Percentiles rank a stretch among this genome's conserved stretches.
phyloP scores from a whole-genome alignment of 2,797 vertebrate genomes.

The Heterohyrax brucei region DNA sequence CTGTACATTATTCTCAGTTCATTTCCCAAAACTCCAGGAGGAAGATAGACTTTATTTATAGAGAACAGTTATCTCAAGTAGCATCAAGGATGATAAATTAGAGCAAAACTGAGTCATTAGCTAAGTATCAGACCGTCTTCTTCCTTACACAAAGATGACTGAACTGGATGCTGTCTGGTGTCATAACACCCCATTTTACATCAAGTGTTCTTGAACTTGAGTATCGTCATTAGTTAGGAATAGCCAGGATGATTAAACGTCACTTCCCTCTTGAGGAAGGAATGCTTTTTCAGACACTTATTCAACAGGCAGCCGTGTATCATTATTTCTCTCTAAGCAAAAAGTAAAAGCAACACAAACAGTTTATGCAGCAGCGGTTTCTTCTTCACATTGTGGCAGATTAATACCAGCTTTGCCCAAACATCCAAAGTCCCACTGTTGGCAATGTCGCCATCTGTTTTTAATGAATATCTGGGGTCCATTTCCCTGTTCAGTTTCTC shows the following conservation, averaged over 20 bases:
- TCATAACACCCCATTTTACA: slow-evolving; percentile 86
- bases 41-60: background rate
- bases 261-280: slow-evolving; percentile 75
- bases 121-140: slow-evolving; percentile 66
- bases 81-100: background rate
- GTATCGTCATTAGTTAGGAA: background rate
- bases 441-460: slow-evolving; percentile 96
- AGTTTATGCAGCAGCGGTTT: slow-evolving; percentile 74
- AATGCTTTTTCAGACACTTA: slow-evolving; percentile 86
- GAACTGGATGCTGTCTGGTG: slow-evolving; percentile 63
- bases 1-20: background rate
- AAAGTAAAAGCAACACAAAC: slow-evolving; percentile 76
- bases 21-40: background rate
- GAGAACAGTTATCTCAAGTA: background rate
- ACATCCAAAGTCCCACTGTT: slow-evolving; percentile 92
- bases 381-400: slow-evolving; percentile 86
- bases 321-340: slow-evolving; percentile 87
- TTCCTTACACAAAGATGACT: slow-evolving; percentile 78
- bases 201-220: slow-evolving; percentile 82
- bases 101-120: background rate
- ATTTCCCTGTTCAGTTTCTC: slow-evolving; percentile 96
- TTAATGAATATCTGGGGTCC: slow-evolving; percentile 96
- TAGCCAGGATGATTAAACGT: background rate
- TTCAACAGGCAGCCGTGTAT: slow-evolving; percentile 83
- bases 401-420: slow-evolving; percentile 90